Evolutionary conservation across 2,113 vertebrate genomes (phyloP), one percentile per base, ranked within the genome.

Genomic region (Pterophyllum scalare): DNA sequence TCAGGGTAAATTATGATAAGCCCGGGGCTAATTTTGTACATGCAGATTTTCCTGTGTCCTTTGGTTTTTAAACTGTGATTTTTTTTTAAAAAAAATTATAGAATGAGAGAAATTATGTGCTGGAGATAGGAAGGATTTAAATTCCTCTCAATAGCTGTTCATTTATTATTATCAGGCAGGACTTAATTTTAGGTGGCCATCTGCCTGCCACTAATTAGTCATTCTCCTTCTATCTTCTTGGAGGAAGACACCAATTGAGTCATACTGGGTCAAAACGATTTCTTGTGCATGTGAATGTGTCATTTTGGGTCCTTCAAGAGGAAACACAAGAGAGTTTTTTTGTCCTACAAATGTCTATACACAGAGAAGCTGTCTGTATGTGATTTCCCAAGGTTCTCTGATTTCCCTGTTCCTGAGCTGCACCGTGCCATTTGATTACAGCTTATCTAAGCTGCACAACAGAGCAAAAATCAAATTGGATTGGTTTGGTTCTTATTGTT

Each of bases 401-500:
- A 67, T 77, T 86, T 89, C 60, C 70, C 78, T 84, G 9, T 80
- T 87, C 64, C 65, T 35, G 76, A 65, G 80, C 89, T 52, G 60
- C 88, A 80, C 15, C 14, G 1, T 31, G 59, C 75, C 84, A 79
- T 92, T 92, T 92, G 89, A 91, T 91, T 90, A 83, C 67, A 86
- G 88, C 87, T 87, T 91, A 86, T 92, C 83, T 86, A 75, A 75
- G 65, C 87, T 74, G 79, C 77, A 91, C 87, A 92, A 92, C 89
- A 91, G 24, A 60, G 59, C 75, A 75, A 81, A 89, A 89, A 91
- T 91, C 87, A 85, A 90, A 93, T 89, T 90, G 87, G 83, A 91
- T 83, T 49, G 77, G 59, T 52, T 54, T 79, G 83, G 78, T 24
- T 83, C 59, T 90, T 87, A 89, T 93, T 93, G 87, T 94, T 92